phyloP scores from a whole-genome alignment of 2,888 invertebrate genomes.

The Esperia sulphurella region DNA sequence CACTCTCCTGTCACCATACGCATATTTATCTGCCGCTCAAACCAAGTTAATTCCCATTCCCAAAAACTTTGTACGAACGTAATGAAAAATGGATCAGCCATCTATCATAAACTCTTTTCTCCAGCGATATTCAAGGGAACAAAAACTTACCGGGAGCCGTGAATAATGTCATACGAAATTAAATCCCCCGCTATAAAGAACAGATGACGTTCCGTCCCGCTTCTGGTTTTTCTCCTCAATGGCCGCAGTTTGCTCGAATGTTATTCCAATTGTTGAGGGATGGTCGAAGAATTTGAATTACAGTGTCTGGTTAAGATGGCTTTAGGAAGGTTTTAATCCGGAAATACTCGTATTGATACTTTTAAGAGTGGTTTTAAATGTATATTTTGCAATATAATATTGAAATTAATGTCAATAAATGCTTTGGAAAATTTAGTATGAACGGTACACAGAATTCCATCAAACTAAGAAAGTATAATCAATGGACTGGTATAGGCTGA shows the following conservation, averaged over 20 bases:
- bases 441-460: too few species aligned
- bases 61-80: slow-evolving; percentile 18
- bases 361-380: too few species aligned
- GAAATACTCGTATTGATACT: too few species aligned
- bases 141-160: slow-evolving; percentile 63
- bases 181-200: slow-evolving; percentile 69
- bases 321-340: too few species aligned
- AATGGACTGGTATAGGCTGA: too few species aligned
- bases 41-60: not conserved
- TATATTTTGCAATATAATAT: too few species aligned
- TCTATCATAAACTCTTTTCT: slow-evolving; percentile 67
- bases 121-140: slow-evolving; percentile 39
- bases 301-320: not conserved
- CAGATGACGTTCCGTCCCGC: slow-evolving; percentile 60
- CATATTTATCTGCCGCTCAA: too few species aligned
- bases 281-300: slow-evolving; percentile 9
- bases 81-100: slow-evolving; percentile 72
- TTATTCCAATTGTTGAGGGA: slow-evolving; percentile 1
- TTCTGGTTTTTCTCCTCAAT: slow-evolving; percentile 26
- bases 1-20: too few species aligned
- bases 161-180: slow-evolving; percentile 74
- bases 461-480: too few species aligned
- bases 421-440: too few species aligned
- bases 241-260: slow-evolving; percentile 3
- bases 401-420: too few species aligned